Evolutionary conservation across 92 coral and sea anemone species (phyloP).

Genomic region (Zoanthus sociatus): DNA sequence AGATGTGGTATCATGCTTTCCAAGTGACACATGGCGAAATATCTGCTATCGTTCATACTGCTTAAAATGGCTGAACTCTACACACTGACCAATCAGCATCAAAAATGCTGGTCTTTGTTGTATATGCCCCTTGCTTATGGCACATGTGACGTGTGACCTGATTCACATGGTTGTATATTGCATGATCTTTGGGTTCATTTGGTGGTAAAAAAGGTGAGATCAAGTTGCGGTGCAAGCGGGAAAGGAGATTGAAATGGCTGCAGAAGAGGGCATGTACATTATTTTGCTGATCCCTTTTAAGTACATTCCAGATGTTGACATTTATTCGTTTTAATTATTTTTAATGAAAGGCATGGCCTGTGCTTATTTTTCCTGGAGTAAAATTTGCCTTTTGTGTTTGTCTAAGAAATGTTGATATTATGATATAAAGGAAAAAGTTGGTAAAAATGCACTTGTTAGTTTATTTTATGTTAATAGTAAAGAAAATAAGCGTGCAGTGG

Average conservation of each 20-base stretch:
- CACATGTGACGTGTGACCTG: conserved; percentile 18
- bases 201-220: conserved; percentile 18
- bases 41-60: not conserved
- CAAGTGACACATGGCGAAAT: not conserved
- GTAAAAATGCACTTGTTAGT: not conserved
- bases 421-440: not conserved
- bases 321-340: not conserved
- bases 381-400: not conserved
- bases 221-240: not conserved
- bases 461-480: not conserved
- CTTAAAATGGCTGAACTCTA: conserved; percentile 16
- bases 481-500: not conserved
- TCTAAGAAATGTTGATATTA: not conserved
- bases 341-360: not conserved
- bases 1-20: not conserved
- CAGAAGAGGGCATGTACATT: conserved; percentile 47
- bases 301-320: not conserved
- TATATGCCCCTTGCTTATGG: not conserved
- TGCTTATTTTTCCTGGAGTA: not conserved
- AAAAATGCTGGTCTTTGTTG: not conserved
- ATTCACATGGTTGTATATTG: conserved; percentile 4
- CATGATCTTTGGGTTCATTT: conserved; percentile 26
- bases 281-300: conserved; percentile 4
- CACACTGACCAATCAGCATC: conserved; percentile 35
- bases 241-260: conserved; percentile 33